These are phyloP conservation scores for Oostethus manadensis DNA, from an alignment of 2,113 vertebrate species.

Conservation along the genomic window DNA sequence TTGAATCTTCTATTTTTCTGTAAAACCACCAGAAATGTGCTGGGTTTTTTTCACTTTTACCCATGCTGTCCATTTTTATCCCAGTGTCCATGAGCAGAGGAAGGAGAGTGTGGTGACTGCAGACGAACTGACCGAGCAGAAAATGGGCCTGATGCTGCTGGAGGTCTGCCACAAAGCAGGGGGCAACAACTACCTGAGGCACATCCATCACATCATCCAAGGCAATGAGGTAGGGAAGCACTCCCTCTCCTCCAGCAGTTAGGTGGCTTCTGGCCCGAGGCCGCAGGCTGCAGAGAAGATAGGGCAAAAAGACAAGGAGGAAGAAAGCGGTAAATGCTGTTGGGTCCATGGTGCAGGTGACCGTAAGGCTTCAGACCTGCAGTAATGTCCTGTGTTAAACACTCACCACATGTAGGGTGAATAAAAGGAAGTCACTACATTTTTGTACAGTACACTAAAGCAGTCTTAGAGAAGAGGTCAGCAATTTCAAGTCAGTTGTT, in stretches of 20 bases:
- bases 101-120: conserved; percentile 66
- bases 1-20: not conserved
- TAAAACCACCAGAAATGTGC: conserved; percentile 1
- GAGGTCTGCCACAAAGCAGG: conserved; percentile 98
- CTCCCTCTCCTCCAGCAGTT: conserved; percentile 93
- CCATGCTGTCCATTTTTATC: conserved; percentile 45
- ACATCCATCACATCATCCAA: conserved; percentile 99
- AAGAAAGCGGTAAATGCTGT: conserved; percentile 57
- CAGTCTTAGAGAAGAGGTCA: too few species aligned
- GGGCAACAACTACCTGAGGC: conserved; percentile 94
- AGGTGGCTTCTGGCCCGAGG: conserved; percentile 91
- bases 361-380: conserved; percentile 48
- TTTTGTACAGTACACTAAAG: too few species aligned
- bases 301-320: conserved; percentile 71
- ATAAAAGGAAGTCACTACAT: conserved; percentile 12
- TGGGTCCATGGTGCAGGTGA: conserved; percentile 52
- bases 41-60: conserved; percentile 13
- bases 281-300: conserved; percentile 80
- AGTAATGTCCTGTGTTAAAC: conserved; percentile 31
- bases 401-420: conserved; percentile 17
- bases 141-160: conserved; percentile 96
- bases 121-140: conserved; percentile 92
- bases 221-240: conserved; percentile 99
- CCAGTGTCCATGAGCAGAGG: conserved; percentile 72
- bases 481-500: too few species aligned